phyloP scores from a whole-genome alignment of 2,888 invertebrate species.

The Polyommatus iphigenia region DNA sequence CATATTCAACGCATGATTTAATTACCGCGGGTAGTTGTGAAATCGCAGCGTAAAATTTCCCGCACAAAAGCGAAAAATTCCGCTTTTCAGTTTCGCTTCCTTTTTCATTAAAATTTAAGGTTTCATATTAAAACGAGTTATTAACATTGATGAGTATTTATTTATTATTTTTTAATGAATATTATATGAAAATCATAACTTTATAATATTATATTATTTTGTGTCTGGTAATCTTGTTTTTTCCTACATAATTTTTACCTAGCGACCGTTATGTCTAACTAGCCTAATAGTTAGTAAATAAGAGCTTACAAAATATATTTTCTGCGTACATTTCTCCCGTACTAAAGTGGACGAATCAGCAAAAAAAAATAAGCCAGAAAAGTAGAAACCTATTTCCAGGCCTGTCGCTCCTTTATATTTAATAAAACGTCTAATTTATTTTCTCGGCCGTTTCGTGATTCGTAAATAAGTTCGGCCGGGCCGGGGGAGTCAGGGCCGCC shows the following conservation, averaged over 20 bases:
- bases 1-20: slow-evolving; percentile 40
- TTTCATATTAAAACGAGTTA: slow-evolving; percentile 1
- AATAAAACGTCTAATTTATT: slow-evolving; percentile 30
- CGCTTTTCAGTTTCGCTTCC: slow-evolving; percentile 1
- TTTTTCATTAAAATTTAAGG: slow-evolving; percentile 11
- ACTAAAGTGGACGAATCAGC: neutral
- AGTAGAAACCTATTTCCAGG: neutral
- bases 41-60: slow-evolving; percentile 23
- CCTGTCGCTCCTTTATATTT: slow-evolving; percentile 22
- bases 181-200: too few species aligned
- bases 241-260: neutral
- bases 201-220: too few species aligned
- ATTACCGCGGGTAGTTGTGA: slow-evolving; percentile 35
- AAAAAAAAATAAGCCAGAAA: slow-evolving; percentile 1
- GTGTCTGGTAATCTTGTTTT: neutral
- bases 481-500: slow-evolving; percentile 25
- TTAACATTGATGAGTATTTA: slow-evolving; percentile 3
- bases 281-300: neutral
- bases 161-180: neutral
- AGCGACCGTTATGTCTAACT: neutral
- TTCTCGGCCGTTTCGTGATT: slow-evolving; percentile 21
- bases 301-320: neutral
- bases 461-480: slow-evolving; percentile 21
- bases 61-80: slow-evolving; percentile 14
- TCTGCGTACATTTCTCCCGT: neutral